Evolutionary conservation across 1,140 invertebrate genomes (phyloP).

Genomic region (Drosophila micromelanica): DNA sequence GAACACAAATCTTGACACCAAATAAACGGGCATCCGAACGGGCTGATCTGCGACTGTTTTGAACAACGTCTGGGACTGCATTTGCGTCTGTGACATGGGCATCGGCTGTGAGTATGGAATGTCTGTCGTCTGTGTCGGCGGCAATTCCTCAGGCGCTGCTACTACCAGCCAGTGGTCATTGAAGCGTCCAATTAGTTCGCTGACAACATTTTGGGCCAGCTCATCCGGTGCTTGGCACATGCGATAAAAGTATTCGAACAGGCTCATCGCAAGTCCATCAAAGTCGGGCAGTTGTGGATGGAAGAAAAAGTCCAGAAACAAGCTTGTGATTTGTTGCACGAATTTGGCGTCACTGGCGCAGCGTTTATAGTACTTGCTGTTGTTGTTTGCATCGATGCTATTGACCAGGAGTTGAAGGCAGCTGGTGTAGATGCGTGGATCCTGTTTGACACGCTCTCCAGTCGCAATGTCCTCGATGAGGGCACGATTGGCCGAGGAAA

Average conservation of each 20-base stretch:
- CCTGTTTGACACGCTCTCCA: slow-evolving; percentile 54
- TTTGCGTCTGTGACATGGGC: slow-evolving; percentile 38
- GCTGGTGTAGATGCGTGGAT: slow-evolving; percentile 72
- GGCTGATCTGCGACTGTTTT: slow-evolving; percentile 5
- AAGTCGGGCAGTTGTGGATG: slow-evolving; percentile 68
- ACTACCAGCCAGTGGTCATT: slow-evolving; percentile 43
- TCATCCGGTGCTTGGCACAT: slow-evolving; percentile 78
- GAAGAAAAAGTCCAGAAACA: slow-evolving; percentile 74
- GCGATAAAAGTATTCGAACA: slow-evolving; percentile 74
- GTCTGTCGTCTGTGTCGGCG: slow-evolving; percentile 36
- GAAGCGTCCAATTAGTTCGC: slow-evolving; percentile 59
- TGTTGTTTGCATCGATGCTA: slow-evolving; percentile 59
- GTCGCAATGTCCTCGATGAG: slow-evolving; percentile 85
- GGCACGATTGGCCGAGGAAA: slow-evolving; percentile 86
- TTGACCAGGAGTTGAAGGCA: slow-evolving; percentile 76
- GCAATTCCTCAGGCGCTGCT: slow-evolving; percentile 1
- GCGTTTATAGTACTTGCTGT: slow-evolving; percentile 73
- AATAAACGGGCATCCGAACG: slow-evolving; percentile 76
- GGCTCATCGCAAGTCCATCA: slow-evolving; percentile 64
- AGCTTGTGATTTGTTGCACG: slow-evolving; percentile 52
- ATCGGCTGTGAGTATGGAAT: slow-evolving; percentile 63
- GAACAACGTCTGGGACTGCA: slow-evolving; percentile 12
- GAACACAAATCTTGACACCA: slow-evolving; percentile 88
- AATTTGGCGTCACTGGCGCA: slow-evolving; percentile 55
- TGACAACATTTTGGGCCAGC: slow-evolving; percentile 71